Evolutionary conservation across 1,140 invertebrate genomes (phyloP).

Genomic region (Solenopsis invicta): DNA sequence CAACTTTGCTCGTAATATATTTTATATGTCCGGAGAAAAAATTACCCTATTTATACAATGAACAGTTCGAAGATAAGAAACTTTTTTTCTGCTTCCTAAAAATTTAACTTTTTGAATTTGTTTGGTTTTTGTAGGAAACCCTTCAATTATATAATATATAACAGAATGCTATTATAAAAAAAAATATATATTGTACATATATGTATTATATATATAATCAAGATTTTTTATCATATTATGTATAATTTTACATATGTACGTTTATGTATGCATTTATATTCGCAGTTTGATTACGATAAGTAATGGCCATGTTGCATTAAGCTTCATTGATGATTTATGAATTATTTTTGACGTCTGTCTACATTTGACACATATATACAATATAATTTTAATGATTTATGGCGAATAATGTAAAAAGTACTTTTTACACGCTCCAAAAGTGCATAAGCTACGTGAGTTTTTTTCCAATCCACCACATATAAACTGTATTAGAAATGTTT

Average conservation of each 20-base stretch:
- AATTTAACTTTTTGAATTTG: no score
- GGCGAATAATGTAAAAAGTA: neutral
- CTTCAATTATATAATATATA: no score
- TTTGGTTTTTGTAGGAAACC: no score
- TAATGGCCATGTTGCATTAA: slow-evolving; percentile 24
- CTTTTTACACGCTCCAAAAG: neutral
- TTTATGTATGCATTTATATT: neutral
- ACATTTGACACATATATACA: neutral
- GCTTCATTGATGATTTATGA: slow-evolving; percentile 16
- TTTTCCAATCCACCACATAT: neutral
- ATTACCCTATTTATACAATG: no score
- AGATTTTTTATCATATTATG: neutral
- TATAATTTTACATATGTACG: neutral
- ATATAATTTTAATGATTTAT: neutral
- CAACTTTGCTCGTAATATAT: no score
- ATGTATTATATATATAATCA: no score
- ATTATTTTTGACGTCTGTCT: neutral
- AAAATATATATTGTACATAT: no score
- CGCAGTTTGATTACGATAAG: neutral
- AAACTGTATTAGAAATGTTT: neutral
- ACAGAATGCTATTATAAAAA: no score
- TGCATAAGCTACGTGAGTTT: neutral
- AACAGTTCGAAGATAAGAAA: no score
- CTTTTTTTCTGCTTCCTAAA: no score
- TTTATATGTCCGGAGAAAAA: no score